Evolutionary conservation across 2,888 invertebrate species (phyloP).

Genomic region (Hemicrepidius hirtus): DNA sequence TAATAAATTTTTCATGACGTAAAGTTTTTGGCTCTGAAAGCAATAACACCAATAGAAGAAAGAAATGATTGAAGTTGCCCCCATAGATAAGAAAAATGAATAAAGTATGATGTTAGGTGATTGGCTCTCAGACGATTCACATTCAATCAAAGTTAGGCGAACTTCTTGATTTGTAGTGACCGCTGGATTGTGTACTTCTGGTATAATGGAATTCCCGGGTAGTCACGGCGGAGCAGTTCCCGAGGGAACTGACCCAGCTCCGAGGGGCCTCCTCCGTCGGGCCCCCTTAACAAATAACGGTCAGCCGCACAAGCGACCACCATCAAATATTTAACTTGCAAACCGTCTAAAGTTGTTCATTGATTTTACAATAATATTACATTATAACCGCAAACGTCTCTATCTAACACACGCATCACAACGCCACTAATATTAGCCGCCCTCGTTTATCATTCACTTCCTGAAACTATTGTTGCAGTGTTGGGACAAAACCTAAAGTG

Average conservation of each 20-base stretch:
- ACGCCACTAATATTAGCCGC: constrained; percentile 15
- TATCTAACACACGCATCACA: constrained; percentile 34
- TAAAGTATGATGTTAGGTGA: constrained; percentile 63
- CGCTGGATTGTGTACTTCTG: constrained; percentile 65
- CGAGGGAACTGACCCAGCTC: constrained; percentile 67
- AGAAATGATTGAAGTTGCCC: constrained; percentile 7
- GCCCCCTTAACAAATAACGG: constrained; percentile 64
- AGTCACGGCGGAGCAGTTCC: constrained; percentile 64
- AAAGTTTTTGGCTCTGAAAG: not conserved
- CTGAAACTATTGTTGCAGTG: not conserved
- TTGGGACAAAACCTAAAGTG: no score
- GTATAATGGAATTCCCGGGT: constrained; percentile 68
- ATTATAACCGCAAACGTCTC: constrained; percentile 44
- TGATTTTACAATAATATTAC: constrained; percentile 49
- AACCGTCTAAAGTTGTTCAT: constrained; percentile 52
- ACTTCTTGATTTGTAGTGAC: constrained; percentile 66
- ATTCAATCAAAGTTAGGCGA: constrained; percentile 67
- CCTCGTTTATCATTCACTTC: constrained; percentile 22
- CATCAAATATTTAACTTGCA: constrained; percentile 65
- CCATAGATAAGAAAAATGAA: constrained; percentile 51
- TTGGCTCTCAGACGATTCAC: constrained; percentile 63
- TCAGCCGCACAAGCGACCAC: constrained; percentile 60
- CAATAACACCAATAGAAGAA: not conserved
- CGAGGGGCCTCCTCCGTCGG: constrained; percentile 59
- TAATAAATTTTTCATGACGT: no score